A percentile compares a stretch with the other conserved stretches of the same genome.
phyloP scores from a whole-genome alignment of 2,797 vertebrate species.

The Ibycter americanus region DNA sequence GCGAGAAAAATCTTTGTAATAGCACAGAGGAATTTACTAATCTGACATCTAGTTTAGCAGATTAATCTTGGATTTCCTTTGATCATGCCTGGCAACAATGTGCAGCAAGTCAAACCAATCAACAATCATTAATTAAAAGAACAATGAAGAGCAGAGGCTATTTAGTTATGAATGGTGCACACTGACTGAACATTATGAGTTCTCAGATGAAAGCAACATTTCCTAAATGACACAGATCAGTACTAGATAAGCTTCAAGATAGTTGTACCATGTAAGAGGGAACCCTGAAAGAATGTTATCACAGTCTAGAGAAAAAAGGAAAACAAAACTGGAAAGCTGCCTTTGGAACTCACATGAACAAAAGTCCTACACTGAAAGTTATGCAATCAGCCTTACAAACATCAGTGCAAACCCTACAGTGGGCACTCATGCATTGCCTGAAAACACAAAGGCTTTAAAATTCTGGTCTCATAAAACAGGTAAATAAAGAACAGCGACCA shows the following conservation, averaged over 20 bases:
- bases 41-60: constrained; percentile 80
- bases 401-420: neutral
- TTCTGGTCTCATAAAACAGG: neutral
- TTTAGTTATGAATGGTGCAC: constrained; percentile 61
- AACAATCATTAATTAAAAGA: constrained; percentile 83
- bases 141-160: constrained; percentile 76
- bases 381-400: neutral
- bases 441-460: neutral
- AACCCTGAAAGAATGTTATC: neutral
- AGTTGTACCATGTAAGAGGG: neutral
- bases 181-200: constrained; percentile 31
- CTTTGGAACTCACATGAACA: neutral
- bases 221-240: constrained; percentile 33
- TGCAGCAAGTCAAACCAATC: constrained; percentile 80
- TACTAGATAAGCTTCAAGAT: neutral
- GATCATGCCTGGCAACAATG: constrained; percentile 80
- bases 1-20: constrained; percentile 83
- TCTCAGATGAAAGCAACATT: constrained; percentile 53
- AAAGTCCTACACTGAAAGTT: neutral
- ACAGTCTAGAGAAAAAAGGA: neutral
- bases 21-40: constrained; percentile 83
- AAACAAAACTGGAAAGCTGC: neutral
- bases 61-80: constrained; percentile 82
- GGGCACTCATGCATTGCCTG: neutral
- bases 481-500: neutral